phyloP scores from a whole-genome alignment of 2,888 invertebrate species.

The Diarsia dahlii region DNA sequence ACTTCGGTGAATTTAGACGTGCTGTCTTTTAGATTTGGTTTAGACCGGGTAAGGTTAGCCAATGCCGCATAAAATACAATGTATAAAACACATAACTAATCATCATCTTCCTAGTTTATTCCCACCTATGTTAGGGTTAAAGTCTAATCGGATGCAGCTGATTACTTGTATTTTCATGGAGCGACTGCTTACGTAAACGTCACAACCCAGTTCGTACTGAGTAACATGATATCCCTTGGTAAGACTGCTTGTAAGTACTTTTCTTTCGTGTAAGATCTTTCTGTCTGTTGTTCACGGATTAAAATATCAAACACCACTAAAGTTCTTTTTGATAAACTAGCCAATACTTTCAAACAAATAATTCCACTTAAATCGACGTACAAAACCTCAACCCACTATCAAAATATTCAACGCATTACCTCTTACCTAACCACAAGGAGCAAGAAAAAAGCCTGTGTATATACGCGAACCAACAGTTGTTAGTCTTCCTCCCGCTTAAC shows the following conservation, averaged over 20 bases:
- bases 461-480: constrained; percentile 66
- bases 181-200: too few relatives aligned
- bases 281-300: too few relatives aligned
- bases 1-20: constrained; percentile 17
- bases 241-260: too few relatives aligned
- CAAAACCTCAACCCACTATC: neutral
- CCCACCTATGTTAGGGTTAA: too few relatives aligned
- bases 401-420: constrained; percentile 22
- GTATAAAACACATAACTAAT: too few relatives aligned
- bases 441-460: constrained; percentile 56
- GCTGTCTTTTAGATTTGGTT: constrained; percentile 15
- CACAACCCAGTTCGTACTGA: too few relatives aligned
- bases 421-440: constrained; percentile 21
- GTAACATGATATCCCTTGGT: too few relatives aligned
- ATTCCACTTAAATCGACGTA: neutral
- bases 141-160: too few relatives aligned
- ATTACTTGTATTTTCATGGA: too few relatives aligned
- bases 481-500: constrained; percentile 66
- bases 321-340: neutral
- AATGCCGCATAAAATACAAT: neutral
- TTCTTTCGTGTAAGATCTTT: too few relatives aligned
- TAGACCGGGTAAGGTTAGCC: neutral
- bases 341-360: neutral
- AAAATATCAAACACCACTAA: too few relatives aligned
- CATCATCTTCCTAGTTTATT: too few relatives aligned